Conservation (phyloP, 2,113 vertebrate genomes). For the Carassius carassius region DNA sequence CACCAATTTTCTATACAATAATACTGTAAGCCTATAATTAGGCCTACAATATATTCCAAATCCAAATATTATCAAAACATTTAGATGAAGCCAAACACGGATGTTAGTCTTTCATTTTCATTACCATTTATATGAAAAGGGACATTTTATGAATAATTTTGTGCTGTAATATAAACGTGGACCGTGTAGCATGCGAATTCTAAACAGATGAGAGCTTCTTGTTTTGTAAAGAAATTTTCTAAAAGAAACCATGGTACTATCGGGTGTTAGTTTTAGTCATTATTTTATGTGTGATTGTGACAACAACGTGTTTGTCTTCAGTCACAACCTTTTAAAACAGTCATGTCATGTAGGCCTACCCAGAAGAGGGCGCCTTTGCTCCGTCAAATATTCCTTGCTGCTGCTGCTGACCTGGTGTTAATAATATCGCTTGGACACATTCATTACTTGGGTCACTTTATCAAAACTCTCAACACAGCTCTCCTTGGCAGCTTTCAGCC, state of each 20-base stretch:
- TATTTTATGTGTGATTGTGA: no score
- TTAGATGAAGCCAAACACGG: not conserved
- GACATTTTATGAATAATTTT: not conserved
- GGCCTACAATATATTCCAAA: no score
- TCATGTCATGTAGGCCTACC: not conserved
- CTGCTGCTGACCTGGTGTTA: no score
- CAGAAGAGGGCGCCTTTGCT: slow-evolving; percentile 40
- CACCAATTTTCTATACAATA: no score
- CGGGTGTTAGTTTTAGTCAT: no score
- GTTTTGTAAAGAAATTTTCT: no score
- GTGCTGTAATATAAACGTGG: not conserved
- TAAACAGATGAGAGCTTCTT: not conserved
- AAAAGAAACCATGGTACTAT: no score
- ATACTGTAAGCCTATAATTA: no score
- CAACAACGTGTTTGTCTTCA: no score
- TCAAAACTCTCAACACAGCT: not conserved
- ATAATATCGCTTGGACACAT: not conserved
- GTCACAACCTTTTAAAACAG: no score
- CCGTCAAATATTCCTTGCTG: not conserved
- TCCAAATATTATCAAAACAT: not conserved
- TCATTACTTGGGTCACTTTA: not conserved
- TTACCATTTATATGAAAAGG: not conserved
- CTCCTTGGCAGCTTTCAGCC: not conserved
- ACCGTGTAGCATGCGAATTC: not conserved
- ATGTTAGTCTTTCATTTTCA: not conserved